phyloP scores from a whole-genome alignment of 1,140 invertebrate species.

The Drosophila guanche region DNA sequence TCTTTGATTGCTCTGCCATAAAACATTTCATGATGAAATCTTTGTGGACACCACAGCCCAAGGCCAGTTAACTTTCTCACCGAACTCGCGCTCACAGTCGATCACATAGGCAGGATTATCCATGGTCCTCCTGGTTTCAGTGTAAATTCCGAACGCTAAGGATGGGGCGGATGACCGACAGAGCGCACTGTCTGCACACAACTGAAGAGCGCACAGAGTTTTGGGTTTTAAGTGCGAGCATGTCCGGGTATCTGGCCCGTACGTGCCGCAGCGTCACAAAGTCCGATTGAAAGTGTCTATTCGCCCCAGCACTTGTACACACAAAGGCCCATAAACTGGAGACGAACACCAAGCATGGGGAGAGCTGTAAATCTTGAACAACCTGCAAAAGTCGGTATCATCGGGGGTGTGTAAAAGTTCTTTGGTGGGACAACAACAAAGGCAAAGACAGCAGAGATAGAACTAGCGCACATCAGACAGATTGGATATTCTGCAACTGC shows the following conservation, averaged over 20 bases:
- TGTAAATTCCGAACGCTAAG: neutral
- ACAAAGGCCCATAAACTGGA: neutral
- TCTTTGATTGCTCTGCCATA: too few species aligned
- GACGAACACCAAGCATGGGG: neutral
- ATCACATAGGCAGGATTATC: slow-evolving; percentile 69
- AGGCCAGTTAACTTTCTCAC: slow-evolving; percentile 47
- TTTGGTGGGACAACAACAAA: neutral
- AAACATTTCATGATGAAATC: too few species aligned
- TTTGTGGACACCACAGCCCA: too few species aligned
- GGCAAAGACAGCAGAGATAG: slow-evolving; percentile 9
- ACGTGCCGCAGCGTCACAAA: slow-evolving; percentile 50
- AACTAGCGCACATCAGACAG: too few species aligned
- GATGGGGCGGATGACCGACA: neutral
- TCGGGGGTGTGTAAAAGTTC: slow-evolving; percentile 12
- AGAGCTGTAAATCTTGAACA: slow-evolving; percentile 37
- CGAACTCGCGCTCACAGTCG: slow-evolving; percentile 60
- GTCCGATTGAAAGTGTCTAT: slow-evolving; percentile 40
- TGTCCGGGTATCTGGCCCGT: slow-evolving; percentile 21
- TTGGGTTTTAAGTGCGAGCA: slow-evolving; percentile 17
- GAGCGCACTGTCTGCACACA: slow-evolving; percentile 32
- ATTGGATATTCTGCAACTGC: too few species aligned
- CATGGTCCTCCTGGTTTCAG: slow-evolving; percentile 36
- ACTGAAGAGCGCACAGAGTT: slow-evolving; percentile 31
- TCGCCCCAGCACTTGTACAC: neutral
- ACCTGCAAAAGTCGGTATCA: slow-evolving; percentile 32